Evolutionary conservation across 2,888 invertebrate species (phyloP), one percentile per base, ranked within the genome.

Genomic region (Steromphala cineraria): DNA sequence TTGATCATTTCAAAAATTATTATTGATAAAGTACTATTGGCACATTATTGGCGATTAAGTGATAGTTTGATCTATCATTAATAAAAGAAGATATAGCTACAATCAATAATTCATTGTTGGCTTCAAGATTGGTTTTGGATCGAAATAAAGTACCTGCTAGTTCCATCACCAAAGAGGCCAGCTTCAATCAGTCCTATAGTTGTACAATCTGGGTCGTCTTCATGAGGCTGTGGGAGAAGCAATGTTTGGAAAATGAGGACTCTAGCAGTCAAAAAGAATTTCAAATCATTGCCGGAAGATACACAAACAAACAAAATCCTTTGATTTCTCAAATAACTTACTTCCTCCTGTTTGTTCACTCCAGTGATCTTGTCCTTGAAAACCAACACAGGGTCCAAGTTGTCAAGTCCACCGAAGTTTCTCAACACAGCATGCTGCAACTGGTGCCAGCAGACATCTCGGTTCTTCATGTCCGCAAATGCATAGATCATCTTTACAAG

Each of bases 401-500:
- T 77, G 77, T 90, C 89, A 15, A 91, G 82, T n/a, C 91, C 91
- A 13, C 91, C 91, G 86, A 91, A 91, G 84, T 91, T 91, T 24
- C 91, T 85, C 67, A 81, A 82, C 17, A 91, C 88, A 31, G 89
- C 85, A 81, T 90, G 89, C 40, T 87, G 76, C 80, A 91, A 80
- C 78, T 90, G 84, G 75, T 84, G 78, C 86, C 87, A 87, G 2
- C 88, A 88, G 10, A 88, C 88, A 13, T 24, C 52, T 19, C 56
- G 40, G 28, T 81, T 77, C 17, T 84, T 85, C 28, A 83, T 81
- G 28, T 86, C 84, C 24, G 85, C 85, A 87, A 90, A 90, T 53
- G 85, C 83, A 80, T 87, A 88, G 13, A 90, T 84, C 90, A 90
- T 90, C 81, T 91, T 91, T 67, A 90, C 86, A 24, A 90, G 82